phyloP scores from a whole-genome alignment of 2,113 vertebrate genomes.

The Strigops habroptila region DNA sequence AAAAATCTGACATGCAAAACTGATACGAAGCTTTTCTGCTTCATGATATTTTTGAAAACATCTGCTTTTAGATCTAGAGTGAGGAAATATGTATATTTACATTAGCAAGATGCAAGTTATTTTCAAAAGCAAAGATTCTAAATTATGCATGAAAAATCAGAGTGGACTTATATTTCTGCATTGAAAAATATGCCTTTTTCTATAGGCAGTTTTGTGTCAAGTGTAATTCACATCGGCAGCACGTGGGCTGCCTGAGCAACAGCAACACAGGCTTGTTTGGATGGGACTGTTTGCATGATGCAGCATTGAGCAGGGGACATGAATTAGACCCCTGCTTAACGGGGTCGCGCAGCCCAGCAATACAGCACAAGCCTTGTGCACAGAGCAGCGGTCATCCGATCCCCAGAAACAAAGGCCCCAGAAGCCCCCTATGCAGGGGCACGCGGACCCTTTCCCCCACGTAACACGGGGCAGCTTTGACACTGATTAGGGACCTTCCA shows the following conservation, averaged over 20 bases:
- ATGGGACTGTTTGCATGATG: neutral
- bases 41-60: neutral
- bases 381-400: fast-evolving
- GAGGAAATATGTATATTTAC: neutral
- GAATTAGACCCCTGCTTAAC: neutral
- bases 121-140: neutral
- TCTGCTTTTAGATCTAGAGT: neutral
- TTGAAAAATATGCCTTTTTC: neutral
- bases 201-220: neutral
- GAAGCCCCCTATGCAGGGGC: fast-evolving
- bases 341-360: neutral
- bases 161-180: neutral
- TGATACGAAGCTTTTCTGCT: neutral
- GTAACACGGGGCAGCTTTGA: neutral
- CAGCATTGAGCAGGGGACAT: neutral
- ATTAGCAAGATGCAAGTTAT: fast-evolving
- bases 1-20: neutral
- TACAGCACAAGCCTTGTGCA: neutral
- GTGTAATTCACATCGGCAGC: neutral
- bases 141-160: neutral
- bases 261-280: neutral
- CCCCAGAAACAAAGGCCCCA: neutral
- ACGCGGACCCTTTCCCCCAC: fast-evolving
- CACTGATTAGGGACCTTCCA: neutral
- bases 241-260: neutral